These are phyloP conservation scores for Gopherus evgoodei DNA, from an alignment of 2,113 vertebrate genomes.

Conservation along the genomic window DNA sequence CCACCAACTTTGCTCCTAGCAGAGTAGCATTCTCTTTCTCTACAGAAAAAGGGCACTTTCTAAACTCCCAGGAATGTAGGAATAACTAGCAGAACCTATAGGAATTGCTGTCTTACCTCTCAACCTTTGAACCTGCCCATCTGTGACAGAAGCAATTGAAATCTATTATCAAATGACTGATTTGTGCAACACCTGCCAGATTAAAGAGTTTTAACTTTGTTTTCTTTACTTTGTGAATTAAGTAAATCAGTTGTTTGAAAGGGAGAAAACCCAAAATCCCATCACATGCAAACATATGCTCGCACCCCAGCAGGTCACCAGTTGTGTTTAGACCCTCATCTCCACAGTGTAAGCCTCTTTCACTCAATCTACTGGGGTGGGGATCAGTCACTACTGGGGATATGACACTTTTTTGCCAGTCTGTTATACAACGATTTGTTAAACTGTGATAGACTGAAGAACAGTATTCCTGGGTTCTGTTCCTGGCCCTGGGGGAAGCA, in stretches of 20 bases:
- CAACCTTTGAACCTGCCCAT: not conserved
- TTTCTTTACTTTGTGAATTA: not conserved
- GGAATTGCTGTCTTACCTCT: not conserved
- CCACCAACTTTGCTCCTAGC: not conserved
- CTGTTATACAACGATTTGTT: not conserved
- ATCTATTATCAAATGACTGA: not conserved
- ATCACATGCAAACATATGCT: not conserved
- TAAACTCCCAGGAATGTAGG: not conserved
- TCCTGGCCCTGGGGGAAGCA: not conserved
- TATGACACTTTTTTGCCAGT: not conserved
- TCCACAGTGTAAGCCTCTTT: not conserved
- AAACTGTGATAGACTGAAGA: not conserved
- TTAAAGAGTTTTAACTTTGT: not conserved
- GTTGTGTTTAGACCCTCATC: not conserved
- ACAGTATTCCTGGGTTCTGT: not conserved
- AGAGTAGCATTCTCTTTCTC: not conserved
- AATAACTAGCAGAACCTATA: not conserved
- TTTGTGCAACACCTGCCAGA: not conserved
- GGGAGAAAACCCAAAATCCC: not conserved
- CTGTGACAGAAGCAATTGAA: not conserved
- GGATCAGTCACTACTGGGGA: not conserved
- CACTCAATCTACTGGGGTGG: not conserved
- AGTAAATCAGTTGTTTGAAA: not conserved
- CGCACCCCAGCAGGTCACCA: not conserved
- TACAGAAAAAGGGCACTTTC: not conserved